These are phyloP conservation scores for Zaprionus africanus DNA, from an alignment of 1,140 invertebrate species.

Conservation along the genomic window DNA sequence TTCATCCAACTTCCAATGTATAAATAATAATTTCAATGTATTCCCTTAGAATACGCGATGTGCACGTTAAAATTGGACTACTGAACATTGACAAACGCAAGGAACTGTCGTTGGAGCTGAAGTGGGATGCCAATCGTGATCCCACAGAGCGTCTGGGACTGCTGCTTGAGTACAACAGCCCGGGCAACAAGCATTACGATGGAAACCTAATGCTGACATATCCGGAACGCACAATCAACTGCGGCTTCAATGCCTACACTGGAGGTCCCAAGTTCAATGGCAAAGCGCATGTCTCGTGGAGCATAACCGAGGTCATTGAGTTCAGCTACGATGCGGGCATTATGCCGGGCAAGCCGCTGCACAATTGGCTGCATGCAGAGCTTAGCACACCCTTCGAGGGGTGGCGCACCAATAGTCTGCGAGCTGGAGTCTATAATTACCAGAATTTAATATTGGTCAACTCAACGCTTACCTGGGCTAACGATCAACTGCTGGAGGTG, in stretches of 20 bases:
- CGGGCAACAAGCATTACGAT: constrained; percentile 86
- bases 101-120: constrained; percentile 88
- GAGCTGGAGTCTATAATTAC: constrained; percentile 79
- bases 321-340: constrained; percentile 85
- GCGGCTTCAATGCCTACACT: constrained; percentile 86
- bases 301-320: constrained; percentile 85
- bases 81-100: constrained; percentile 86
- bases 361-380: constrained; percentile 85
- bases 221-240: constrained; percentile 89
- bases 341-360: constrained; percentile 83
- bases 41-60: constrained; percentile 87
- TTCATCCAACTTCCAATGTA: background rate
- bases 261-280: constrained; percentile 84
- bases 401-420: constrained; percentile 89
- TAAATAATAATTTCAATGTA: constrained; percentile 1
- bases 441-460: constrained; percentile 78
- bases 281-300: constrained; percentile 86
- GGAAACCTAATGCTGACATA: constrained; percentile 88
- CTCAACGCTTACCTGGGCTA: constrained; percentile 86
- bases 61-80: constrained; percentile 88
- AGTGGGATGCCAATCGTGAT: constrained; percentile 93
- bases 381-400: constrained; percentile 89
- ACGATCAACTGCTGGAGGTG: constrained; percentile 85
- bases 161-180: constrained; percentile 73
- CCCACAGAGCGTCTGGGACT: constrained; percentile 86